A percentile compares a stretch with the other conserved stretches of the same genome.
phyloP scores from a whole-genome alignment of 1,140 invertebrate species.

The Lepeophtheirus salmonis region DNA sequence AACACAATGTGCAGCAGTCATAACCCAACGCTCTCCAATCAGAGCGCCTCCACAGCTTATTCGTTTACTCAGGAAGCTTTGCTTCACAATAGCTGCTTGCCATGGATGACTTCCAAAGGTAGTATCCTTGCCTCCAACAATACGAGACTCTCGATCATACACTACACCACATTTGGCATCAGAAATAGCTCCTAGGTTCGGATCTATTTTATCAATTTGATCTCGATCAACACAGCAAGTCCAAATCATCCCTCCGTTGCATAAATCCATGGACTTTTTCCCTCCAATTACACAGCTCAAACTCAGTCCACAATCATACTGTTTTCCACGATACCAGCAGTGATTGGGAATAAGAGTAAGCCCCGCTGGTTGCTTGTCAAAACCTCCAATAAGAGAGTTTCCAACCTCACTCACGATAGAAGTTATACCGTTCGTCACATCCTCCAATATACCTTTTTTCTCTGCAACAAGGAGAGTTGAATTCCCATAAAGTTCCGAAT shows the following conservation, averaged over 20 bases:
- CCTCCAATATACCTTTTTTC: not conserved
- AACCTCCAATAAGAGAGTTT: not conserved
- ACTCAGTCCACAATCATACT: constrained; percentile 68
- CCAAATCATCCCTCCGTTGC: constrained; percentile 81
- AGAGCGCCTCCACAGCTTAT: constrained; percentile 73
- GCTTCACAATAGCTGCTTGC: constrained; percentile 82
- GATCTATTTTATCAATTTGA: constrained; percentile 28
- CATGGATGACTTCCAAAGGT: constrained; percentile 81
- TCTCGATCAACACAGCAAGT: constrained; percentile 73
- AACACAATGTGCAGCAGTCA: constrained; percentile 66
- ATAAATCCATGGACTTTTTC: constrained; percentile 63
- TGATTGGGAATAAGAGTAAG: constrained; percentile 73
- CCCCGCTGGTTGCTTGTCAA: not conserved
- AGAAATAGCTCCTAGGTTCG: constrained; percentile 39
- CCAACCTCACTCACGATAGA: not conserved
- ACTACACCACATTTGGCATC: constrained; percentile 45
- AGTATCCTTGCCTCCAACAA: constrained; percentile 74
- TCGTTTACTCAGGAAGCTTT: constrained; percentile 67
- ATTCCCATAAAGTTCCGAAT: no score
- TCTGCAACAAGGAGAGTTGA: no score
- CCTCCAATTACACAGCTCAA: constrained; percentile 71
- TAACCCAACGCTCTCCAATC: constrained; percentile 70
- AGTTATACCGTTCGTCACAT: not conserved
- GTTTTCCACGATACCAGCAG: constrained; percentile 66
- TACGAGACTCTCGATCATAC: constrained; percentile 29